A percentile compares a stretch with the other conserved stretches of the same genome.
phyloP scores from a whole-genome alignment of 1,140 invertebrate genomes.

The Chrysopa pallens region DNA sequence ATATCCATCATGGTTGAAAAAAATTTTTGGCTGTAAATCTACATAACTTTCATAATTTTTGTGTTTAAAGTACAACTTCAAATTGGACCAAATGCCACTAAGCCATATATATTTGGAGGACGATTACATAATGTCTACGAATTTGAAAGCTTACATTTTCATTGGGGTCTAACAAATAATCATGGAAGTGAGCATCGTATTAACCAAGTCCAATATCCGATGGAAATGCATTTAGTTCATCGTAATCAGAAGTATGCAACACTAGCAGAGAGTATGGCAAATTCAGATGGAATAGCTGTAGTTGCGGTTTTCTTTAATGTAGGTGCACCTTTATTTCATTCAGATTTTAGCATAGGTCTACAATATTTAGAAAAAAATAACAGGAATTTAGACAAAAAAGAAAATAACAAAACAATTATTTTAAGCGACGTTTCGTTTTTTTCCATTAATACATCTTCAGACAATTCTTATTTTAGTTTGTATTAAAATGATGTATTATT shows the following conservation, averaged over 20 bases:
- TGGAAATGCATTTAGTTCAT: conserved; percentile 61
- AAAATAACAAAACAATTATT: too few relatives aligned
- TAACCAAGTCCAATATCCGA: conserved; percentile 44
- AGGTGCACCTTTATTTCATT: conserved; percentile 1
- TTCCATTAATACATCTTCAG: too few relatives aligned
- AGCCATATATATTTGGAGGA: conserved; percentile 44
- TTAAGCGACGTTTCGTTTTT: too few relatives aligned
- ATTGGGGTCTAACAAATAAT: conserved; percentile 53
- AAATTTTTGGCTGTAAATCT: too few relatives aligned
- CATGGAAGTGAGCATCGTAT: conserved; percentile 46
- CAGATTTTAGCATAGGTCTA: too few relatives aligned
- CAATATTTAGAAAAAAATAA: too few relatives aligned
- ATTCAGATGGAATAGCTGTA: conserved; percentile 46
- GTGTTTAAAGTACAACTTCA: conserved; percentile 22
- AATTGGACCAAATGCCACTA: too few relatives aligned
- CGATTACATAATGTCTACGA: conserved; percentile 39
- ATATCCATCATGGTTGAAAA: too few relatives aligned
- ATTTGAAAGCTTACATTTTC: conserved; percentile 46
- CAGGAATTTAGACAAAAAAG: too few relatives aligned
- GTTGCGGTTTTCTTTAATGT: conserved; percentile 36
- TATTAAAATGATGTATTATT: too few relatives aligned
- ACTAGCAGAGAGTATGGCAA: conserved; percentile 28
- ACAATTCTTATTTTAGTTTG: too few relatives aligned
- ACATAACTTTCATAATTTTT: too few relatives aligned
- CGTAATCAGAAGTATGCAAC: conserved; percentile 43